A percentile compares a stretch with the other conserved stretches of the same genome.
phyloP scores from a whole-genome alignment of 2,888 invertebrate species.

The Taenaris catops region DNA sequence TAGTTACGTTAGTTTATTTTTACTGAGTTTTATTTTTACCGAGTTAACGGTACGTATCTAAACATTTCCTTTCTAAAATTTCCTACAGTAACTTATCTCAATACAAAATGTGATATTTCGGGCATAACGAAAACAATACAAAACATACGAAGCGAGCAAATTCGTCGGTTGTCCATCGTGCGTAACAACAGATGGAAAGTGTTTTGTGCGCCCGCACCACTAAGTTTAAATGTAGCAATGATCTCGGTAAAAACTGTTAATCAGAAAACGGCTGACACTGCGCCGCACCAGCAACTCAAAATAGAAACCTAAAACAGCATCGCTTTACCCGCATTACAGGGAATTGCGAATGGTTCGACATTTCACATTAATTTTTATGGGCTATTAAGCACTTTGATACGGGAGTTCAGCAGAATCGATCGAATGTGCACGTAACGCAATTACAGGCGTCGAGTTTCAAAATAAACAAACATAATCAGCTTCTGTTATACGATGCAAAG shows the following conservation, averaged over 20 bases:
- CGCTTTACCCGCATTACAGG: slow-evolving; percentile 39
- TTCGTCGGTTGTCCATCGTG: slow-evolving; percentile 34
- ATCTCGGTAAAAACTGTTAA: slow-evolving; percentile 58
- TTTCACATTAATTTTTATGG: slow-evolving; percentile 46
- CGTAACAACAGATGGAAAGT: slow-evolving; percentile 43
- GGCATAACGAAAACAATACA: slow-evolving; percentile 26
- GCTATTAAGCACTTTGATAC: slow-evolving; percentile 46
- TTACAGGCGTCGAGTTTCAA: slow-evolving; percentile 31
- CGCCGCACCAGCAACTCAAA: slow-evolving; percentile 51
- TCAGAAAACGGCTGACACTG: slow-evolving; percentile 38
- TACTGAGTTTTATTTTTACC: too few relatives aligned
- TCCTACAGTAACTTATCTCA: slow-evolving; percentile 9
- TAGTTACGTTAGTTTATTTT: too few relatives aligned
- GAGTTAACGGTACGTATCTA: not conserved
- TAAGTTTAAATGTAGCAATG: slow-evolving; percentile 39
- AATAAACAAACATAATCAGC: slow-evolving; percentile 33
- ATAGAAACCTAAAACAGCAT: slow-evolving; percentile 49
- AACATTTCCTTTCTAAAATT: slow-evolving; percentile 17
- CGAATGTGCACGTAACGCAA: slow-evolving; percentile 15
- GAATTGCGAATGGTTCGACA: slow-evolving; percentile 48
- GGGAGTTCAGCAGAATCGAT: slow-evolving; percentile 34
- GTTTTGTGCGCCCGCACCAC: slow-evolving; percentile 27
- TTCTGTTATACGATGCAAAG: too few relatives aligned
- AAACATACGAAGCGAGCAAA: slow-evolving; percentile 29
- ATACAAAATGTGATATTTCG: slow-evolving; percentile 18